Evolutionary conservation across 2,113 vertebrate species (phyloP).

Genomic region (Pelmatolapia mariae): DNA sequence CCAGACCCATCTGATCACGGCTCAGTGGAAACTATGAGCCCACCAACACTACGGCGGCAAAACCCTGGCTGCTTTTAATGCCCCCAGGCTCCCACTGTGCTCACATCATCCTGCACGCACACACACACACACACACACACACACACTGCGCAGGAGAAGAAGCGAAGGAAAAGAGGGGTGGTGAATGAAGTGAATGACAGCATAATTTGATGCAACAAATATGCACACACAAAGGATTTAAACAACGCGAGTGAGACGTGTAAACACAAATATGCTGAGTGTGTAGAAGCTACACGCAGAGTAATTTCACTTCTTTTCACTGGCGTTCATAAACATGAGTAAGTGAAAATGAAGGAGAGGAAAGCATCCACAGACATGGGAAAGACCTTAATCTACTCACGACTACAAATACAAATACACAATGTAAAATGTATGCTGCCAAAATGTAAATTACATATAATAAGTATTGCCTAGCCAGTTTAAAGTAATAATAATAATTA

Average conservation of each 20-base stretch:
- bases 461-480: not conserved
- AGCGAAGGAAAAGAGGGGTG: not conserved
- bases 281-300: not conserved
- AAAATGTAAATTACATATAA: not conserved
- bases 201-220: constrained; percentile 32
- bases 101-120: not conserved
- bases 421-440: fast-evolving
- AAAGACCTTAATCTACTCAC: not conserved
- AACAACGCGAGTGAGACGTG: not conserved
- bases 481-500: not conserved
- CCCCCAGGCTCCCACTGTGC: constrained; percentile 40
- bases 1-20: constrained; percentile 63
- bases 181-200: constrained; percentile 16
- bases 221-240: constrained; percentile 6
- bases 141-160: not conserved
- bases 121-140: not conserved
- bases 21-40: constrained; percentile 51
- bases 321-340: not conserved
- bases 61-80: constrained; percentile 60
- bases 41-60: constrained; percentile 35
- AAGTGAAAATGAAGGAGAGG: not conserved
- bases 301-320: not conserved
- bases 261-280: constrained; percentile 7
- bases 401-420: not conserved
- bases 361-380: not conserved